These are phyloP conservation scores for Nannoperca obscura DNA, from an alignment of 2,797 vertebrate genomes.

Conservation along the genomic window DNA sequence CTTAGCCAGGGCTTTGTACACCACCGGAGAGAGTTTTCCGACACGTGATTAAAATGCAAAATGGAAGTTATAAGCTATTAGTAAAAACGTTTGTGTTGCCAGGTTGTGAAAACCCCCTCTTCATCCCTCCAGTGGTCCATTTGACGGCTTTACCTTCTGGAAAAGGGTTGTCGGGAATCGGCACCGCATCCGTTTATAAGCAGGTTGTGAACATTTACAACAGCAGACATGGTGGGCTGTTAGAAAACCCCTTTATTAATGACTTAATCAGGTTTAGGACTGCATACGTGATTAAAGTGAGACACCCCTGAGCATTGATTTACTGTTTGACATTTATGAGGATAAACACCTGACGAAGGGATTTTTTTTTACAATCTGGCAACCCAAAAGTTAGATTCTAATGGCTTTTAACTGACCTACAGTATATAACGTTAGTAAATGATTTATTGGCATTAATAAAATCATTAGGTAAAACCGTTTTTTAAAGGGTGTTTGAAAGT, in stretches of 20 bases:
- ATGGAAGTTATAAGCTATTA: neutral
- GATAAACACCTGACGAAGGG: neutral
- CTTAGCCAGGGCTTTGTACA: conserved; percentile 65
- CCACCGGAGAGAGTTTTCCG: conserved; percentile 58
- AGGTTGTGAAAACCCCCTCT: neutral
- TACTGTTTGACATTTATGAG: neutral
- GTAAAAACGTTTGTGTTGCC: neutral
- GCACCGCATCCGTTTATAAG: too few relatives aligned
- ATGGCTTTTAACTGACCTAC: neutral
- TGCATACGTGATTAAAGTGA: neutral
- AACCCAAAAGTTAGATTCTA: neutral
- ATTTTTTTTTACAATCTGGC: neutral
- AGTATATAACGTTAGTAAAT: neutral
- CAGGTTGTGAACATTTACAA: neutral
- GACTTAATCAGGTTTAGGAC: neutral
- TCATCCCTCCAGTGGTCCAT: neutral
- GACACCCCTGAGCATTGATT: neutral
- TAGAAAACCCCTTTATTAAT: neutral
- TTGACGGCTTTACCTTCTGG: neutral
- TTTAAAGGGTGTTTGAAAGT: neutral
- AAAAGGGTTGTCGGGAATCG: neutral
- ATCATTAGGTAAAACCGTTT: neutral
- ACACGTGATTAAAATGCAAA: neutral
- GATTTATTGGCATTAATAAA: neutral
- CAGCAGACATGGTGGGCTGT: neutral